A percentile compares a stretch with the other conserved stretches of the same genome.
Conservation (phyloP, 2,888 invertebrate species). For the Drosophila monieri region DNA sequence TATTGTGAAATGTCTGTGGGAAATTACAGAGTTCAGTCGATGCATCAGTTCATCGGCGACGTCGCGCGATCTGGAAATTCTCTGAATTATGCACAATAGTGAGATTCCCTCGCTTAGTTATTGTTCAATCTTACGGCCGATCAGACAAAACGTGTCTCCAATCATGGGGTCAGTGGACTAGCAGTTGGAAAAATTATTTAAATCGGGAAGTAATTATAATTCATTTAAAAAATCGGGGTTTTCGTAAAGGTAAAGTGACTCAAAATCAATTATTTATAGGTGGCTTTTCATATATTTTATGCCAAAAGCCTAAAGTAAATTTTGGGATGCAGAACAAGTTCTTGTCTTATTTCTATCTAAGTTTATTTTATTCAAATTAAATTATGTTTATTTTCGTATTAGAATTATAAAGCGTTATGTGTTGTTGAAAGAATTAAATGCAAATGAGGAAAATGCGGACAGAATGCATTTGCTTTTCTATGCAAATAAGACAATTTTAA, state of each 20-base stretch:
- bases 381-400: too few relatives aligned
- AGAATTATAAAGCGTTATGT: background rate
- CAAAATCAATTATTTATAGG: background rate
- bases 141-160: constrained; percentile 20
- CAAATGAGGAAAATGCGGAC: constrained; percentile 3
- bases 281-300: background rate
- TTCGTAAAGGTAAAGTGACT: background rate
- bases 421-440: background rate
- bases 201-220: background rate
- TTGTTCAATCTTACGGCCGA: constrained; percentile 14
- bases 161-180: constrained; percentile 37
- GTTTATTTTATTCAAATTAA: background rate
- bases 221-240: background rate
- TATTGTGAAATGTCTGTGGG: constrained; percentile 45
- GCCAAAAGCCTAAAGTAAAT: background rate
- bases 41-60: constrained; percentile 39
- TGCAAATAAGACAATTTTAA: constrained; percentile 44
- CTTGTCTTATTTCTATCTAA: background rate
- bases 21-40: constrained; percentile 48
- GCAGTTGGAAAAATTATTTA: constrained; percentile 3
- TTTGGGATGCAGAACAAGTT: background rate
- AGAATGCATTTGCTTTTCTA: constrained; percentile 30
- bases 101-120: constrained; percentile 28
- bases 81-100: constrained; percentile 53
- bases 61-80: constrained; percentile 60